Base-by-base conservation (phyloP, 2,888 invertebrate species). In the Drosophila mimetica region DNA sequence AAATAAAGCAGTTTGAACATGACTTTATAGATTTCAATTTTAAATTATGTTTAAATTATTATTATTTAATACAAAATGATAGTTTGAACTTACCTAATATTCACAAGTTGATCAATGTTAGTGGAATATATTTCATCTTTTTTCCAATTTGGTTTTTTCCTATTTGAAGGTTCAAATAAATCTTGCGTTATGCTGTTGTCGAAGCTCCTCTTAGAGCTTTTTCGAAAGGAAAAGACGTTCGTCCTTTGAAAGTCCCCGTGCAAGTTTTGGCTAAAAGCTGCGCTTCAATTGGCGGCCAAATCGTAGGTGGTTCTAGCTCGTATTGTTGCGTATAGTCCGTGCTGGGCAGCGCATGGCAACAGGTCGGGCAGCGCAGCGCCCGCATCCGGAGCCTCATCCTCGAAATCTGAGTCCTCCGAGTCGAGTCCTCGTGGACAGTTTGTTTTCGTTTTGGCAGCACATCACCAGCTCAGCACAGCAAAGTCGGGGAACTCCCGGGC, bases 341-440 rank as follows among this genome's bases (percentile, higher is more conserved):
- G 65, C 44, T 69, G 60, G 74, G 66, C 75, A 65, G 76, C 76
- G 71, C 74, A 67, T 67, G 72, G 79, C 79, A 77, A 73, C 73
- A 73, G 73, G 73, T 73, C 73, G 53, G 58, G 63, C 61, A 51
- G 51, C 55, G 48, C 51, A 50, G n/a, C n/a, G 59, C 53, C 37
- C 57, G 42, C 28, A 14, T 22, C 34, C 30, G 39, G 18, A 6
- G 30, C 13, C 16, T 18, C 39, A 30, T 53, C 34, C 30, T 9
- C 39, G 20, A 1, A 30, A 9, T 30, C 28, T 7, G 16, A 14
- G 1, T 25, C 4, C n/a, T 2, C 8, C 42, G n/a, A 25, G 25
- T 25, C 22, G 25, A 25, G 25, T 14, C 14, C 25, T 44, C 25
- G 44, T 14, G 25, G 9, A 14, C n/a, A 13, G 14, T 6, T 44